phyloP scores from a whole-genome alignment of 2,797 vertebrate genomes.

The Rhyacichthys aspro region DNA sequence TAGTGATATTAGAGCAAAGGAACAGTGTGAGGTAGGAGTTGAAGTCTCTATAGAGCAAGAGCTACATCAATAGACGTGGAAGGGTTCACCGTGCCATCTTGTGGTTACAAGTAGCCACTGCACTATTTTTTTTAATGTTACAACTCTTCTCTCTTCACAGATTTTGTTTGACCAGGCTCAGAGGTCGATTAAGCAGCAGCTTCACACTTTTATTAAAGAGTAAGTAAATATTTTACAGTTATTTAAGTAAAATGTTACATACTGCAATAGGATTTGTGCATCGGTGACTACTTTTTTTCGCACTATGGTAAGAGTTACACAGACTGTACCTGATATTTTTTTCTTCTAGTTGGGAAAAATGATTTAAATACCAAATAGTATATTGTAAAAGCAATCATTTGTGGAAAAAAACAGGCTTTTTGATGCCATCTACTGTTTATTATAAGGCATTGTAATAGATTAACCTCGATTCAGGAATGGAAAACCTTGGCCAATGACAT shows the following conservation, averaged over 20 bases:
- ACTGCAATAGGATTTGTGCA: background rate
- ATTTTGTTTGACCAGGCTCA: conserved; percentile 98
- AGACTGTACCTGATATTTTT: no score
- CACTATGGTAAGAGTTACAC: no score
- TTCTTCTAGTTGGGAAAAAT: no score
- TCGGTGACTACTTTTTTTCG: no score
- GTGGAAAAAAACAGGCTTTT: no score
- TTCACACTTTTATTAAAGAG: conserved; percentile 97
- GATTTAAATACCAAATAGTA: no score
- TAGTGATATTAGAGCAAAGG: background rate
- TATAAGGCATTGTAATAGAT: no score
- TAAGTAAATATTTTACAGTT: conserved; percentile 76
- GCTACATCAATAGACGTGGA: background rate
- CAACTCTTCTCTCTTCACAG: conserved; percentile 67
- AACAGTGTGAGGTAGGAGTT: no score
- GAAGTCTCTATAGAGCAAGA: background rate
- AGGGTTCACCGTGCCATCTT: conserved; percentile 46
- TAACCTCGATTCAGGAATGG: no score
- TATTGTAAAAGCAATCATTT: no score
- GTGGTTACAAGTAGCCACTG: conserved; percentile 37
- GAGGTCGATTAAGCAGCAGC: conserved; percentile 93
- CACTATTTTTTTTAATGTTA: conserved; percentile 3
- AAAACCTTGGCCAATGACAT: no score
- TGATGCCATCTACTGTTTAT: no score
- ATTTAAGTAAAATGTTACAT: background rate